Base-by-base conservation (phyloP, 1,140 invertebrate genomes). In the Saccostrea echinata region DNA sequence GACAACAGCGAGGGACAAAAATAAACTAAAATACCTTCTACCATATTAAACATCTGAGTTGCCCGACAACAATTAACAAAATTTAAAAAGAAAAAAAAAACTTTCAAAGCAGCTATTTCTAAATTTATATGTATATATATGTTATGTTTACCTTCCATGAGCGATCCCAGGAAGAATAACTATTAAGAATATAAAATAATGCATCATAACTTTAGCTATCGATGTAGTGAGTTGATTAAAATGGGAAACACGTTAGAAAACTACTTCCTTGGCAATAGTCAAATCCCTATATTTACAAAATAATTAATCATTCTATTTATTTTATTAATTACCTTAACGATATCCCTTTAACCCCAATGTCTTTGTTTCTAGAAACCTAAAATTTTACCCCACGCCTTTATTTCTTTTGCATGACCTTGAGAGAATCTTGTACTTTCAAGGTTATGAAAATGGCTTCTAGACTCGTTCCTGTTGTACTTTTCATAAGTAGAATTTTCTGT, bases 61-160 rank as follows among this genome's bases (percentile, higher is more conserved):
- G n/a, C n/a, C n/a, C n/a, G n/a, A n/a, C n/a, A n/a, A n/a, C n/a
- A n/a, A n/a, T n/a, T n/a, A n/a, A 9, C 43, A 43, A 43, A 43
- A 3, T 43, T 43, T 8, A 43, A 43, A 43, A 43, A 43, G 9
- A 43, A 43, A 43, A 6, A 43, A 43, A 0, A 43, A 2, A 6
- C 1, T 1, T 43, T 43, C 43, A 43, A 43, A 43, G n/a, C n/a
- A n/a, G n/a, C 43, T 43, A 43, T 43, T 9, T 43, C n/a, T 43
- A 43, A 43, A 43, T 6, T 4, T 43, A 43, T 43, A 43, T 43
- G 43, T 0, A 43, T 43, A 43, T 43, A 43, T 8, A 43, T 43
- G 43, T 43, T 43, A 6, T 61, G n/a, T 51, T 84, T 81, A 87
- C 87, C 87, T 90, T 43, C 71, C 80, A 27, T 52, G 21, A 80